Conservation (phyloP, 2,113 vertebrate genomes). For the Malurus cyaneus region DNA sequence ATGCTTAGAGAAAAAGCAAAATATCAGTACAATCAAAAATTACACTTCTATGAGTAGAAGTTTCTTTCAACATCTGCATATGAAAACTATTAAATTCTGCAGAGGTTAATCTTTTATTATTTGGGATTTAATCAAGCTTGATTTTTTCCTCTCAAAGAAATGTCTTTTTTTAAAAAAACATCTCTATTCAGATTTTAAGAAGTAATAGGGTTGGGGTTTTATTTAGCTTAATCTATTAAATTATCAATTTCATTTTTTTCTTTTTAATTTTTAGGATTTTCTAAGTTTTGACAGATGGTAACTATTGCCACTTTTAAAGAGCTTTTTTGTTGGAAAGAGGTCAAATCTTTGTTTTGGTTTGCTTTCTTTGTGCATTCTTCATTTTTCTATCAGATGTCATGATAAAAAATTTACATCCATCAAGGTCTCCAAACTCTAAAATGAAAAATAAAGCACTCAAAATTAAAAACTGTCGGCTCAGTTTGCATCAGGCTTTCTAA, state of each 20-base stretch:
- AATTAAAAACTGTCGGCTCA: background rate
- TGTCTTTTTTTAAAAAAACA: background rate
- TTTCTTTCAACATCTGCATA: background rate
- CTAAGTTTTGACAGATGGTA: background rate
- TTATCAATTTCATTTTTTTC: background rate
- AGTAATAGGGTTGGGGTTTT: background rate
- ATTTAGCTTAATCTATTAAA: background rate
- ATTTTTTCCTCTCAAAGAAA: background rate
- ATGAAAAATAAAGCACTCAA: background rate
- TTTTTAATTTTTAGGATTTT: background rate
- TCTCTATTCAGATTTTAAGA: background rate
- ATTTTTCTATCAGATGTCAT: background rate
- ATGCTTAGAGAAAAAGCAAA: background rate
- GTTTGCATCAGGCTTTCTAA: background rate
- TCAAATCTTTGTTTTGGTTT: background rate
- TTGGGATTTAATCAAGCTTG: background rate
- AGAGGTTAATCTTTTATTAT: background rate
- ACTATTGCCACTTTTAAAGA: background rate
- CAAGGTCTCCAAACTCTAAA: background rate
- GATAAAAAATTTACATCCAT: background rate
- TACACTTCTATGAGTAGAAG: background rate
- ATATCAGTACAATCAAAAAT: background rate
- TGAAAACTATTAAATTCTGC: background rate
- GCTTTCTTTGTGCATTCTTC: background rate
- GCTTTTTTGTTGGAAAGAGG: background rate